Evolutionary conservation across 2,113 vertebrate genomes (phyloP).

Genomic region (Hemichromis elongatus): DNA sequence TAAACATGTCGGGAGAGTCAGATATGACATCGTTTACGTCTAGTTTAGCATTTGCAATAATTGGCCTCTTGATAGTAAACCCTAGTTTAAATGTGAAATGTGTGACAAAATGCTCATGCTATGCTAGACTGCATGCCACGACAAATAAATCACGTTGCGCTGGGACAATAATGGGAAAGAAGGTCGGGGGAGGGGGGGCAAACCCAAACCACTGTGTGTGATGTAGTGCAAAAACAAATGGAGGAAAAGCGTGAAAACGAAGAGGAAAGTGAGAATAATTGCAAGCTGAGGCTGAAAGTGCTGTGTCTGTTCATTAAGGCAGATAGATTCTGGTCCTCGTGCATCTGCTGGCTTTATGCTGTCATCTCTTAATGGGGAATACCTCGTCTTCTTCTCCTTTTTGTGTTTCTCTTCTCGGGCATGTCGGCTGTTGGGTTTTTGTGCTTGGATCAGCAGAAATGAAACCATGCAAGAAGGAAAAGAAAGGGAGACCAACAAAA

Average conservation of each 20-base stretch:
- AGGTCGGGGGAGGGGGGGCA: too few species aligned
- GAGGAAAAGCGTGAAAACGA: neutral
- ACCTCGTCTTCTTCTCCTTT: neutral
- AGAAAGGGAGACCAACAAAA: neutral
- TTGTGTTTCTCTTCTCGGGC: neutral
- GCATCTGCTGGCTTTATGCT: constrained; percentile 1
- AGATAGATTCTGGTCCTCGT: neutral
- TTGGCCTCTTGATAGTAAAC: constrained; percentile 28
- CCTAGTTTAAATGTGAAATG: neutral
- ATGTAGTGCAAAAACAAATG: neutral
- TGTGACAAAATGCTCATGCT: neutral
- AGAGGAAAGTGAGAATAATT: constrained; percentile 18
- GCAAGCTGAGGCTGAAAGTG: neutral
- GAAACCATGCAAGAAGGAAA: neutral
- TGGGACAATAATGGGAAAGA: neutral
- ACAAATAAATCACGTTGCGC: constrained; percentile 40
- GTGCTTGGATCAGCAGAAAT: constrained; percentile 22
- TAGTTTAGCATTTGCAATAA: neutral
- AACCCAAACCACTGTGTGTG: neutral
- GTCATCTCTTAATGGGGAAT: constrained; percentile 15
- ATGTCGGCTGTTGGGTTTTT: neutral
- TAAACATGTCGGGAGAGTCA: constrained; percentile 8
- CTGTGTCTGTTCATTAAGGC: constrained; percentile 26
- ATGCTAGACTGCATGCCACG: neutral
- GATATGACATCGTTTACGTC: neutral